phyloP scores from a whole-genome alignment of 2,888 invertebrate genomes.

The Antheraea assamensis region DNA sequence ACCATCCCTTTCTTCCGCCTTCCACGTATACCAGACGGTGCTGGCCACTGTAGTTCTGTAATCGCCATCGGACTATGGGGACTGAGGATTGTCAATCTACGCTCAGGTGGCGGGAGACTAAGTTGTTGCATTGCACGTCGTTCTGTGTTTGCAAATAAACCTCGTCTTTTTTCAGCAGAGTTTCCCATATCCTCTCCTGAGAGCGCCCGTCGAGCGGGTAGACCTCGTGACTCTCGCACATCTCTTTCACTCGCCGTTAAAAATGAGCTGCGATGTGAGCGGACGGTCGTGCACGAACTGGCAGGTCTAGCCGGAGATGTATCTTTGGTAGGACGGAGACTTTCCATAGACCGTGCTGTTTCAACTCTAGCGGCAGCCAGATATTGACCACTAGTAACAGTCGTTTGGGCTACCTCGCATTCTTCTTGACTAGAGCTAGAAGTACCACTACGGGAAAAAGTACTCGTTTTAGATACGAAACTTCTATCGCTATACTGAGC shows the following conservation, averaged over 20 bases:
- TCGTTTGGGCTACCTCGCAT: slow-evolving; percentile 80
- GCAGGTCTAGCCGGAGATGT: slow-evolving; percentile 80
- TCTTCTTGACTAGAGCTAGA: slow-evolving; percentile 89
- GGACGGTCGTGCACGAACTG: slow-evolving; percentile 74
- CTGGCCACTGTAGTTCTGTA: slow-evolving; percentile 84
- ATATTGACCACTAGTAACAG: slow-evolving; percentile 77
- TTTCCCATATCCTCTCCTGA: slow-evolving; percentile 84
- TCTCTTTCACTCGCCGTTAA: slow-evolving; percentile 86
- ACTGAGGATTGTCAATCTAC: slow-evolving; percentile 89
- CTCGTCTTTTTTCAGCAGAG: slow-evolving; percentile 85
- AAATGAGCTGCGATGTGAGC: slow-evolving; percentile 83
- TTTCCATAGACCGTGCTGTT: slow-evolving; percentile 87
- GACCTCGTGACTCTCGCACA: slow-evolving; percentile 84
- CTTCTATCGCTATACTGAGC: slow-evolving; percentile 76
- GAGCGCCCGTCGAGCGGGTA: slow-evolving; percentile 84
- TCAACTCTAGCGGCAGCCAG: slow-evolving; percentile 81
- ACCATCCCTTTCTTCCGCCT: slow-evolving; percentile 88
- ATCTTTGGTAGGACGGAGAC: slow-evolving; percentile 83
- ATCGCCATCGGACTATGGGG: slow-evolving; percentile 89
- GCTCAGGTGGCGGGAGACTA: slow-evolving; percentile 86
- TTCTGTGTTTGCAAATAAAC: slow-evolving; percentile 86
- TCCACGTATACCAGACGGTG: slow-evolving; percentile 82
- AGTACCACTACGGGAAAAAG: slow-evolving; percentile 81
- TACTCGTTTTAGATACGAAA: slow-evolving; percentile 78
- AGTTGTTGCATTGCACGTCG: slow-evolving; percentile 85